Base-by-base conservation (phyloP, 1,140 invertebrate species). In the Augochlora pura region DNA sequence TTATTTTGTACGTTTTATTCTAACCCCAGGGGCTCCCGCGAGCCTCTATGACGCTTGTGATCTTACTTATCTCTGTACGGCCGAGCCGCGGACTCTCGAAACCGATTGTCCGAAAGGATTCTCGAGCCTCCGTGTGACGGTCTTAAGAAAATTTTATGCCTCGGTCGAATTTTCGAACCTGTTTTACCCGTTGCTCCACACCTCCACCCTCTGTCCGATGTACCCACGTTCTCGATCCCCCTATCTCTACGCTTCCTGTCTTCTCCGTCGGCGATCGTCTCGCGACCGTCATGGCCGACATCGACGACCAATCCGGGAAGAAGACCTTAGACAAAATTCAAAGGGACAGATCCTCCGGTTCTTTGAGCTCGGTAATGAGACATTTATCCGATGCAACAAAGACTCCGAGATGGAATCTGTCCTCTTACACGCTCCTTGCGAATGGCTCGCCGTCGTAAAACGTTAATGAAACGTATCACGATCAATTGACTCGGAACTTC, bases 11-110 rank as follows among this genome's bases (percentile, higher is more conserved):
- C 78, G 82, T 89, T 88, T 88, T 83, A 88, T 91, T 88, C 90
- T 90, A 91, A 77, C 68, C 87, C 86, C 87, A 86, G 88, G 80
- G 88, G 85, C 86, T 79, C 83, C 76, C 76, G 68, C 72, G 75
- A 87, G 83, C 86, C 87, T 79, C 86, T 86, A 88, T 88, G 90
- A 92, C 87, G 91, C 92, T 93, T 93, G 92, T 93, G 92, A 93
- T 93, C 86, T 93, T 93, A 91, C 88, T 93, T 93, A 92, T 89
- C 91, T 57, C 85, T 82, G 86, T 86, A 87, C 74, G 74, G 85
- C 65, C 77, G 49, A 65, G 87, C 86, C 82, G 88, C 87, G 90
- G 88, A 91, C 80, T 90, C 90, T 89, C 88, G 90, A 89, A 84
- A 54, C 66, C 64, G 60, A 60, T 0, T 32, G 62, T 18, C 14